Conservation (phyloP, 2,113 vertebrate genomes). For the Rhinichthys klamathensis region DNA sequence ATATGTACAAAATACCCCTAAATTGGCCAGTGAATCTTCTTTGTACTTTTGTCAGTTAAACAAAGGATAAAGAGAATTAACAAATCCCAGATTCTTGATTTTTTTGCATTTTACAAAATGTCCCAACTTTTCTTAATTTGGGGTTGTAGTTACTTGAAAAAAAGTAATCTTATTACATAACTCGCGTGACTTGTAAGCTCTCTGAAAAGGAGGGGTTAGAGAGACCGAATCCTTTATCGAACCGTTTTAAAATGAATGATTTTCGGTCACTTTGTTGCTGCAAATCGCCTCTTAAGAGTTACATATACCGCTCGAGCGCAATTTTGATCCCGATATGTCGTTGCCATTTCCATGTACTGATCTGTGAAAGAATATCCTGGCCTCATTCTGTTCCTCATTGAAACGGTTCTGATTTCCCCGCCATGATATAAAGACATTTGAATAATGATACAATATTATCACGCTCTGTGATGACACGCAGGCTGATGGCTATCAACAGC, state of each 20-base stretch:
- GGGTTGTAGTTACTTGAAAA: no score
- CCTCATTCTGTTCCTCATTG: not conserved
- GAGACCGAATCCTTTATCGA: no score
- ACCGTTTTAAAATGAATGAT: not conserved
- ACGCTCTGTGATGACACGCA: not conserved
- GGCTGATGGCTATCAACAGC: conserved; percentile 32
- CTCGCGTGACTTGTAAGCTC: no score
- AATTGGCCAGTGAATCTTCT: no score
- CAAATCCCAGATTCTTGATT: no score
- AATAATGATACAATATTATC: conserved; percentile 38
- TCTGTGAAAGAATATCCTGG: conserved; percentile 19
- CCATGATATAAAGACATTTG: conserved; percentile 23
- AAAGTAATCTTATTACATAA: no score
- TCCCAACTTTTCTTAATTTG: no score
- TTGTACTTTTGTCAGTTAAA: no score
- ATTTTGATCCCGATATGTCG: not conserved
- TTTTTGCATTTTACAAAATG: no score
- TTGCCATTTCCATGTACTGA: not conserved
- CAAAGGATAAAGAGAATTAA: no score
- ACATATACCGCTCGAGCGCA: not conserved
- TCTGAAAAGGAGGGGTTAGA: no score
- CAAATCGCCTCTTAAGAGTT: not conserved
- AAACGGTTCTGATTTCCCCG: conserved; percentile 1
- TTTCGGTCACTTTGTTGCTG: not conserved
- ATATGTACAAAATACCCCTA: no score